A percentile compares a stretch with the other conserved stretches of the same genome.
Evolutionary conservation across 2,888 invertebrate species (phyloP).

Genomic region (Cryptosula pallasiana): DNA sequence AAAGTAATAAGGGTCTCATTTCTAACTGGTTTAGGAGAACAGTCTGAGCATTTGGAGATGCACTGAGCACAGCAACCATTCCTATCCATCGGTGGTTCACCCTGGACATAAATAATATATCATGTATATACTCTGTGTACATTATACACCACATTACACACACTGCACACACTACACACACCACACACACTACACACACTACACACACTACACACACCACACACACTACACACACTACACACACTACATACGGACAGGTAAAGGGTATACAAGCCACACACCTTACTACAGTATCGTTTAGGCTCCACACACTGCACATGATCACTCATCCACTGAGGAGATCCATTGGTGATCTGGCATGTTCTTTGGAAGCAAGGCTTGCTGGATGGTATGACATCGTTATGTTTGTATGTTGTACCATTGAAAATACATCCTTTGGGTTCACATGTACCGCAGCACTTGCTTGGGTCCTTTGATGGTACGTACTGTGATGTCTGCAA

Average conservation of each 20-base stretch:
- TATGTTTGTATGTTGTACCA: background rate
- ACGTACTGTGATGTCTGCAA: background rate
- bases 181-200: too few relatives aligned
- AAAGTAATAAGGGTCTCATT: conserved; percentile 2
- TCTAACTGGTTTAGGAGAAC: conserved; percentile 20
- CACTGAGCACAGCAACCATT: conserved; percentile 13
- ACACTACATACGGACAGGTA: too few relatives aligned
- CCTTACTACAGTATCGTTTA: conserved; percentile 13
- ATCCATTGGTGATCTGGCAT: background rate
- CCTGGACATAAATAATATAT: background rate
- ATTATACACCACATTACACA: too few relatives aligned
- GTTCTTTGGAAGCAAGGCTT: conserved; percentile 1
- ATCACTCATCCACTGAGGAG: background rate
- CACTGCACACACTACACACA: too few relatives aligned
- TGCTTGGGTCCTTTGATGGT: background rate
- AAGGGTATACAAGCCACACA: too few relatives aligned
- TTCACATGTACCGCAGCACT: conserved; percentile 6
- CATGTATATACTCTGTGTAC: background rate
- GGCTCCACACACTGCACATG: background rate
- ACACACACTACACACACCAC: too few relatives aligned
- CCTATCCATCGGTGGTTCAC: background rate
- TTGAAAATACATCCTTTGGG: background rate
- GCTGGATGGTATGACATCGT: background rate
- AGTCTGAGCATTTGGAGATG: conserved; percentile 17
- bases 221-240: too few relatives aligned